Base-by-base conservation (phyloP, 1,140 invertebrate species). In the Pinna nobilis region DNA sequence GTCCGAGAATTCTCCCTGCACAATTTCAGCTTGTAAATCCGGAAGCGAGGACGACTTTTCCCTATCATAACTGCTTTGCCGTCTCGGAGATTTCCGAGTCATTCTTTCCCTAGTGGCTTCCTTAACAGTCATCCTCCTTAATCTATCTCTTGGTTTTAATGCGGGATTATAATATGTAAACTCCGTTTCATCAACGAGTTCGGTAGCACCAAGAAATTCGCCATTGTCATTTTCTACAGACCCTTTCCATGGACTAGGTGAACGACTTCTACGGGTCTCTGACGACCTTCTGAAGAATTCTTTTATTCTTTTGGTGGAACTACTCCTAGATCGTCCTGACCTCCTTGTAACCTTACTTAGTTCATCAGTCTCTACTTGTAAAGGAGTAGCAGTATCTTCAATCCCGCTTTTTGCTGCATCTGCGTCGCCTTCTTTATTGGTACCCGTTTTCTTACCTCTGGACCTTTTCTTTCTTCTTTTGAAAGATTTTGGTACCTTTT, bases 41-140 rank as follows among this genome's bases (percentile, higher is more conserved):
- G 51, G 37, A 9, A 68, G 25, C 1, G 65, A 68, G 30, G 65
- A 49, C 3, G 47, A 51, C 2, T 49, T 28, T n/a, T 41, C 51
- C 25, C 33, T 41, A 3, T 28, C 18, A 20, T 51, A n/a, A 44
- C 50, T 18, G n/a, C 15, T 11, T 18, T 18, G 18, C 11, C 51
- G n/a, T 1, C 51, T 25, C 23, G 32, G 51, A 15, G 50, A 49
- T 32, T 23, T 13, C 2, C 9, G 39, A 33, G 50, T 37, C 47
- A 41, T 28, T 51, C 47, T 51, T 39, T 67, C 64, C 11, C 32
- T 23, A 23, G 44, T 39, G 11, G 37, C 51, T 33, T 68, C 51
- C 47, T 68, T 41, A 1, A 57, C 3, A 9, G 51, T 57, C 65
- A 57, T 57, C 3, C 35, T 44, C 2, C 51, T 30, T 18, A 57